Evolutionary conservation across 2,888 invertebrate genomes (phyloP).

Genomic region (Drosophila histrio): DNA sequence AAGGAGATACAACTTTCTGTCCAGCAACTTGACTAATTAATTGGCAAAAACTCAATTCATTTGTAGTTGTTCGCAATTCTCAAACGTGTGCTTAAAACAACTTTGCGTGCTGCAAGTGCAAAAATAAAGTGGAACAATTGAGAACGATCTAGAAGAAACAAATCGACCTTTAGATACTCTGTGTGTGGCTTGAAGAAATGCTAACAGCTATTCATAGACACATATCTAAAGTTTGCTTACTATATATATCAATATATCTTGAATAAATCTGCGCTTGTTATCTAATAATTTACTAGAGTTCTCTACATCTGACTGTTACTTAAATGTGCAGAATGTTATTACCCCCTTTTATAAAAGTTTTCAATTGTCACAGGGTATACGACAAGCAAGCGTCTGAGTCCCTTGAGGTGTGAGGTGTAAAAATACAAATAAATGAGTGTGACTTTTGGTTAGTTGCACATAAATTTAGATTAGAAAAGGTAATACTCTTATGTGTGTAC

Average conservation of each 20-base stretch:
- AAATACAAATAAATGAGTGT: slow-evolving; percentile 2
- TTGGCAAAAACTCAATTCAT: slow-evolving; percentile 51
- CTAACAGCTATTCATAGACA: not conserved
- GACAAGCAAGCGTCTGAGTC: not conserved
- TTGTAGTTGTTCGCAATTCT: slow-evolving; percentile 50
- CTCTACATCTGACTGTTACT: not conserved
- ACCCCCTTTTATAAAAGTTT: not conserved
- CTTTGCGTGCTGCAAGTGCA: slow-evolving; percentile 52
- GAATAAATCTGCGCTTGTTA: no score
- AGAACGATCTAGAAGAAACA: not conserved
- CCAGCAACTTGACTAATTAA: slow-evolving; percentile 62
- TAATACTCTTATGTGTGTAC: slow-evolving; percentile 20
- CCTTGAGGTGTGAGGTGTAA: not conserved
- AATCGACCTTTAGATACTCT: not conserved
- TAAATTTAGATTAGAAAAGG: slow-evolving; percentile 64
- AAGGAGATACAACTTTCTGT: slow-evolving; percentile 22
- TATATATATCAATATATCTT: no score
- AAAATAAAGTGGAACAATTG: slow-evolving; percentile 1
- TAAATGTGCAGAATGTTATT: not conserved
- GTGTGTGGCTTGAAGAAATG: no score
- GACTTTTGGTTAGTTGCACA: slow-evolving; percentile 58
- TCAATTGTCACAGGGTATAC: not conserved
- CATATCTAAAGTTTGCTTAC: no score
- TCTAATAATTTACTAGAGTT: not conserved
- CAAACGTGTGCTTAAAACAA: slow-evolving; percentile 56